A percentile compares a stretch with the other conserved stretches of the same genome.
phyloP scores from a whole-genome alignment of 2,888 invertebrate species.

The Pherbina coryleti region DNA sequence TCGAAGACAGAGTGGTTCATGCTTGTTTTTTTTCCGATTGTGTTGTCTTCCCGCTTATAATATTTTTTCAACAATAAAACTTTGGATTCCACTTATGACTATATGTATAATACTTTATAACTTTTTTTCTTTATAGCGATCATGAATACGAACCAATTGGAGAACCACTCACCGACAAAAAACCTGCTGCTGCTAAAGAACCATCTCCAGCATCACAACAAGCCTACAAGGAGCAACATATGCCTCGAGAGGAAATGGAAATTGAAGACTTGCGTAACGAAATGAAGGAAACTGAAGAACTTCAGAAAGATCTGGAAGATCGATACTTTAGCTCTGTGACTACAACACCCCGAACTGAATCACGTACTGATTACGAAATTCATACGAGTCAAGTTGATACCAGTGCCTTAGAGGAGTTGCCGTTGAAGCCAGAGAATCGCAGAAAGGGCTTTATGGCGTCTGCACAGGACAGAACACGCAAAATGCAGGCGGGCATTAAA shows the following conservation, averaged over 20 bases:
- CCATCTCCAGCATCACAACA: constrained; percentile 48
- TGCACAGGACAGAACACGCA: constrained; percentile 71
- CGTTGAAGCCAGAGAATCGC: constrained; percentile 73
- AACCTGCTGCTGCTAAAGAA: constrained; percentile 52
- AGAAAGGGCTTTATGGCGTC: constrained; percentile 71
- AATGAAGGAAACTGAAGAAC: constrained; percentile 71
- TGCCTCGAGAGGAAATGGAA: constrained; percentile 24
- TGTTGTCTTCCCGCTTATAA: background rate
- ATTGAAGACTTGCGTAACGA: constrained; percentile 69
- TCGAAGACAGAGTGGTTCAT: background rate
- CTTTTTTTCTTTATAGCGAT: constrained; percentile 80
- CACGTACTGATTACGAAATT: constrained; percentile 77
- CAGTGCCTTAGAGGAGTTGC: constrained; percentile 76
- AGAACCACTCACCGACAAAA: constrained; percentile 71
- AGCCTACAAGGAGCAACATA: background rate
- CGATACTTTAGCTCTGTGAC: constrained; percentile 74
- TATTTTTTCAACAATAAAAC: background rate
- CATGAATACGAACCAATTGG: constrained; percentile 94
- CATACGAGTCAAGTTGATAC: constrained; percentile 79
- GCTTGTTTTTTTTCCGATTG: background rate
- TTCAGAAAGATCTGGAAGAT: constrained; percentile 77
- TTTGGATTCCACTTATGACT: background rate
- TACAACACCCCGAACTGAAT: constrained; percentile 71
- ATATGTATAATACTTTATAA: constrained; percentile 37
- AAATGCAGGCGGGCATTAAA: constrained; percentile 77